A percentile compares a stretch with the other conserved stretches of the same genome.
Evolutionary conservation across 2,113 vertebrate genomes (phyloP).

Genomic region (Platanista minor): DNA sequence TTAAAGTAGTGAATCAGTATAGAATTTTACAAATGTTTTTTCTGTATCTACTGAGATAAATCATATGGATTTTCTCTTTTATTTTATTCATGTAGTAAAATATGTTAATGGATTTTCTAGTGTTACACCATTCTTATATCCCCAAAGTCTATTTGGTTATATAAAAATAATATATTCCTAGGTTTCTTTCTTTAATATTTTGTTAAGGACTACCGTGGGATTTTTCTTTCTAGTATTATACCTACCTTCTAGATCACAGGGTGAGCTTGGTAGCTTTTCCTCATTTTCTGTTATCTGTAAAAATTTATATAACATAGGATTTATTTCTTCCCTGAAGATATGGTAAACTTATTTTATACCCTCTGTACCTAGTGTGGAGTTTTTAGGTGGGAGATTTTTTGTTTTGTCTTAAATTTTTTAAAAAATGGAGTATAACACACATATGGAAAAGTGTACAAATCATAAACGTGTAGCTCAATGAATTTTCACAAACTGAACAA

Average conservation of each 20-base stretch:
- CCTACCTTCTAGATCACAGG: background rate
- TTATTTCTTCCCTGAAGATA: background rate
- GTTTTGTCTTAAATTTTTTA: background rate
- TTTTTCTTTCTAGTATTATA: background rate
- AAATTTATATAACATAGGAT: background rate
- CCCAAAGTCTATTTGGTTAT: background rate
- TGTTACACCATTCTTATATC: background rate
- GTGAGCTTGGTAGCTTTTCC: background rate
- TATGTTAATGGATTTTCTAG: conserved; percentile 30
- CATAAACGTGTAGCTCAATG: background rate
- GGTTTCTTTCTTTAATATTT: conserved; percentile 4
- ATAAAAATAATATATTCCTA: background rate
- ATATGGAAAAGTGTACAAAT: background rate
- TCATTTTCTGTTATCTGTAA: conserved; percentile 1
- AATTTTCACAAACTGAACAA: conserved; percentile 15
- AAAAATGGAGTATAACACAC: background rate
- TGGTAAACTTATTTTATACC: background rate
- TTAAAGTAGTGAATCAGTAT: background rate
- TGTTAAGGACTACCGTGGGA: background rate
- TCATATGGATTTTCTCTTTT: background rate
- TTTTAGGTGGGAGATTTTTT: background rate
- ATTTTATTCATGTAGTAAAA: background rate
- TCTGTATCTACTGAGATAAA: background rate
- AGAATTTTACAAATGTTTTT: background rate
- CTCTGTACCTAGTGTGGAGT: background rate